Percentiles rank a stretch among this genome's conserved stretches.
phyloP scores from a whole-genome alignment of 2,797 vertebrate genomes.

The Sebastes kiyomatsui region DNA sequence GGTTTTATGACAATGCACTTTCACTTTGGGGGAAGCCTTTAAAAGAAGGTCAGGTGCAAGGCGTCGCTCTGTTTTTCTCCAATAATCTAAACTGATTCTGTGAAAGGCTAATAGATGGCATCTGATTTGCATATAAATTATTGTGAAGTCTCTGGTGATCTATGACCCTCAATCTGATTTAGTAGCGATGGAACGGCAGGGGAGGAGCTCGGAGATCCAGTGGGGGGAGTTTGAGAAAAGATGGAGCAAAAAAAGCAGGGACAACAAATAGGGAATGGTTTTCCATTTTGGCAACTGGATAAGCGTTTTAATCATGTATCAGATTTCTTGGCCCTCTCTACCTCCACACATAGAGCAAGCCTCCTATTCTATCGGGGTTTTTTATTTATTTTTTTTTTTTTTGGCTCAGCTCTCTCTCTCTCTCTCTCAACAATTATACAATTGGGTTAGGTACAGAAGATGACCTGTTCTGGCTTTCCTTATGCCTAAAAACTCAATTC shows the following conservation, averaged over 20 bases:
- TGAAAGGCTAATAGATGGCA: slow-evolving; percentile 85
- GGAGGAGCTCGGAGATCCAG: slow-evolving; percentile 35
- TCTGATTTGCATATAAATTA: slow-evolving; percentile 85
- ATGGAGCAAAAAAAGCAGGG: neutral
- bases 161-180: slow-evolving; percentile 73
- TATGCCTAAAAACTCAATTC: slow-evolving; percentile 13
- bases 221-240: neutral
- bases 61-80: slow-evolving; percentile 67
- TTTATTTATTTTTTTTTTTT: neutral
- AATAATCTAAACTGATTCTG: slow-evolving; percentile 77
- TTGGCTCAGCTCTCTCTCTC: slow-evolving; percentile 2
- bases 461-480: neutral
- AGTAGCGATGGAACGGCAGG: slow-evolving; percentile 42
- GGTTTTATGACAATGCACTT: slow-evolving; percentile 42
- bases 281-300: slow-evolving; percentile 4
- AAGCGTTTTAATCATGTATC: slow-evolving; percentile 43
- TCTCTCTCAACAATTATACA: slow-evolving; percentile 20
- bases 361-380: neutral
- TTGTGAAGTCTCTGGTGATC: slow-evolving; percentile 78
- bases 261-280: neutral
- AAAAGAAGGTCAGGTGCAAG: slow-evolving; percentile 70
- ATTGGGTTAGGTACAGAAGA: slow-evolving; percentile 2
- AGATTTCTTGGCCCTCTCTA: slow-evolving; percentile 26
- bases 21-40: slow-evolving; percentile 30
- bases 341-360: slow-evolving; percentile 3